Evolutionary conservation across 2,797 vertebrate species (phyloP), one percentile per base, ranked within the genome.

Genomic region (Falco naumanni): DNA sequence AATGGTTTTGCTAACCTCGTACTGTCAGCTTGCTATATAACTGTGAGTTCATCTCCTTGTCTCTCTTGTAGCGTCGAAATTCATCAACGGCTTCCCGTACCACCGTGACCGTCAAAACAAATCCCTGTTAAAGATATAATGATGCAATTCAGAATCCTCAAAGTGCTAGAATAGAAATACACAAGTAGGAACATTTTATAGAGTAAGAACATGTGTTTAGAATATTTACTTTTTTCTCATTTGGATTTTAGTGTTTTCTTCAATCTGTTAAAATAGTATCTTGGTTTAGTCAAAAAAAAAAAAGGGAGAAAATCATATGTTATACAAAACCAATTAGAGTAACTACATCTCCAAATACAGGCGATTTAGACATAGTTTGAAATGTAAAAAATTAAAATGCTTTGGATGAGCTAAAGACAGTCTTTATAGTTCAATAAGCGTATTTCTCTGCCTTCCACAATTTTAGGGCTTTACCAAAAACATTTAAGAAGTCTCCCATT

Each of bases 11-110:
- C 97, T 97, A 94, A 99, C 99, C 99, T 99, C 99, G 97, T 91
- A 99, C 96, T 85, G 99, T 99, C 93, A 99, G 99, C 95, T 99
- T 99, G 98, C 99, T 99, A 96, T 99, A 99, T 31, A 99, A 98
- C 71, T 99, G 99, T 14, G 99, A 99, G 97, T 99, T 99, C 99
- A 99, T 99, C 96, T 99, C 99, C 97, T 99, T 99, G 98, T 99
- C 99, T 85, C 99, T 98, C 89, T 98, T 98, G 97, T 98, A 99
- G 83, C 99, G 99, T 2, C 99, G 98, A 87, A 99, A 98, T 96
- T 99, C 99, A 87, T 99, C 99, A 96, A 99, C 98, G 3, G 99
- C 99, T 95, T 99, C 99, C 65, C 99, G 98, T 65, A 97, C 98
- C 98, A 99, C 98, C 2, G 99, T 99, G 45, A 99, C 99, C 7